Evolutionary conservation across 53 echinoderm and acorn worm genomes (phyloP), one percentile per base, ranked within the genome.

Genomic region (Holothuria leucospilota): DNA sequence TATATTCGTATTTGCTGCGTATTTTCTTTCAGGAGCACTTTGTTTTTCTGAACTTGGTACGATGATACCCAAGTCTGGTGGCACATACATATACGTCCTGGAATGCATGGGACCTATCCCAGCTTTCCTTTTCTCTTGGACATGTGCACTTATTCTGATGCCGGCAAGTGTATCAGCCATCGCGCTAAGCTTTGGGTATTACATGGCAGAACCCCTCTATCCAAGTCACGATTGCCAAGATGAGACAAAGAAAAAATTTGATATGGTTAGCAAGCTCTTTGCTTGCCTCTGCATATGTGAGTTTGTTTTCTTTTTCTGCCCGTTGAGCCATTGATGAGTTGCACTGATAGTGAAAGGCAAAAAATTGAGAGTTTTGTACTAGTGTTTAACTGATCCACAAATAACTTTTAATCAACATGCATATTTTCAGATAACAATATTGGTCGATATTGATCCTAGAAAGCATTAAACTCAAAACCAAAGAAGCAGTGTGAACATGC

Each of bases 41-140:
- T 92, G 95, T 46, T 94, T 92, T 86, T 92, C 95, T 46, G 95
- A 94, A 77, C 90, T 94, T 6, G 95, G 95, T 52, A 94, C 95
- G 0, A 82, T 92, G 89, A 90, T 94, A 46, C 90, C 90, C 20
- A 94, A 94, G 77, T 92, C 95, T 5, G 95, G 95, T n/a, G 95
- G 87, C 23, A 92, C 92, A 27, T 94, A 92, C 38, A 88, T 84
- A 20, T 94, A 94, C 70, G 86, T 94, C 27, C 40, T 84, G 58
- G 86, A 91, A 26, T 81, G 84, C 69, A 88, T 92, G 21, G 92
- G 92, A 10, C 95, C 95, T 20, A 62, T 94, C 16, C 92, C 90
- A 2, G 95, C 92, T 49, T 94, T 90, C 41, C 65, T 94, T 7
- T 94, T 94, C 46, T 87, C 95, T 2, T 94, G 92, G 92, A 90